phyloP scores from a whole-genome alignment of 2,797 vertebrate genomes.

The Remorina albescens region DNA sequence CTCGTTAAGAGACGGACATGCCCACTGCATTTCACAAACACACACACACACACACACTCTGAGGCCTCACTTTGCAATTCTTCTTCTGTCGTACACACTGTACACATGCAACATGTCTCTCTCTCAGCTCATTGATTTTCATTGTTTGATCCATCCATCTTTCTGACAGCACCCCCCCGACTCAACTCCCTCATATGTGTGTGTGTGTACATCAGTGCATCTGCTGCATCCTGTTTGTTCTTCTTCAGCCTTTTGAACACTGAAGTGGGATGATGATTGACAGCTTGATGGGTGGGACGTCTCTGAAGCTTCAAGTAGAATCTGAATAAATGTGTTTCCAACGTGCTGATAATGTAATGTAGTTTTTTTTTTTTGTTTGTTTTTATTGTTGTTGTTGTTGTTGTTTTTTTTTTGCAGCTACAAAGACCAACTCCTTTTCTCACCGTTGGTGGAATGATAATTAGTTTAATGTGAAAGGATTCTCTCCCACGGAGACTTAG shows the following conservation, averaged over 20 bases:
- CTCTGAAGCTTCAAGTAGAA: neutral
- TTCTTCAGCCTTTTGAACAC: constrained; percentile 37
- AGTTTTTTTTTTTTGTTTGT: neutral
- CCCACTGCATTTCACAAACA: constrained; percentile 42
- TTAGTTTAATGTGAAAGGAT: no score
- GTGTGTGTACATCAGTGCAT: constrained; percentile 19
- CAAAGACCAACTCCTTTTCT: no score
- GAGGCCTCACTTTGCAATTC: constrained; percentile 16
- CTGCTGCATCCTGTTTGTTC: constrained; percentile 32
- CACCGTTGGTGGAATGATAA: no score
- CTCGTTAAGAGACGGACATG: constrained; percentile 45
- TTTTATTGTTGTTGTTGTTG: neutral
- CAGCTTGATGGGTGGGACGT: constrained; percentile 52
- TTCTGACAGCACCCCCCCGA: constrained; percentile 63
- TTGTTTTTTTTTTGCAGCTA: no score
- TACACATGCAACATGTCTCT: constrained; percentile 41
- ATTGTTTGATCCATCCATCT: constrained; percentile 73
- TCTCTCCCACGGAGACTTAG: neutral
- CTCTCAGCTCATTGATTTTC: constrained; percentile 64
- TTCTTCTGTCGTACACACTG: constrained; percentile 51
- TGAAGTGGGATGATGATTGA: constrained; percentile 52
- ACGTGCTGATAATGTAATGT: neutral
- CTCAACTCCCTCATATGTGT: constrained; percentile 49
- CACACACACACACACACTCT: constrained; percentile 31
- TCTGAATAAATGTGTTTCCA: constrained; percentile 32